Conservation (phyloP, 2,888 invertebrate species). For the Melieria omissa region DNA sequence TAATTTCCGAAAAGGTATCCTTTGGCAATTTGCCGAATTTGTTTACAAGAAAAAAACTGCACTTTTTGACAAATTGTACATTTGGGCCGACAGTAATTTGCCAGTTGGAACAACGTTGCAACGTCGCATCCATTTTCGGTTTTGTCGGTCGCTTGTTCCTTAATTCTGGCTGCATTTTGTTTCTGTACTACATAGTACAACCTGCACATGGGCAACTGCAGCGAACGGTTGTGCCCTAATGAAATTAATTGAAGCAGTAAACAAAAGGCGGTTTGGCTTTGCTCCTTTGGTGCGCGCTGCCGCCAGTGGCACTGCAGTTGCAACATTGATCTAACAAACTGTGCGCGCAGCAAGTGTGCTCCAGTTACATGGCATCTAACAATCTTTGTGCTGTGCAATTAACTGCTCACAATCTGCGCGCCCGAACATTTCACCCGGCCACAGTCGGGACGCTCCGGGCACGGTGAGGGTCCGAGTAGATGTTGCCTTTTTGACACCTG, state of each 20-base stretch:
- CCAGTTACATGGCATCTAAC: not conserved
- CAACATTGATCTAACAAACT: not conserved
- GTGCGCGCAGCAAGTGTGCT: not conserved
- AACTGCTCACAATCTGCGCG: conserved; percentile 12
- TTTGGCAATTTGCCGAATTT: conserved; percentile 38
- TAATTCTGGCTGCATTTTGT: not conserved
- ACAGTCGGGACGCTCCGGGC: no score
- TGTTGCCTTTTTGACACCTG: conserved; percentile 57
- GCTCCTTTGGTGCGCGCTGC: not conserved
- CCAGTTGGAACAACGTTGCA: conserved; percentile 24
- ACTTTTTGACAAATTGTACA: conserved; percentile 55
- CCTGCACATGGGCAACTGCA: not conserved
- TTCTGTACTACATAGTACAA: not conserved
- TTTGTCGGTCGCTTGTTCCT: not conserved
- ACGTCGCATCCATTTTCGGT: not conserved
- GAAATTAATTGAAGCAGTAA: conserved; percentile 53
- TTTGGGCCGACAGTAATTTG: conserved; percentile 44
- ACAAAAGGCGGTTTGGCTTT: conserved; percentile 31
- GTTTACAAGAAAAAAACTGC: conserved; percentile 4
- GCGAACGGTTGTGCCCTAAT: conserved; percentile 45
- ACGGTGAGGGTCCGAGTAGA: conserved; percentile 14
- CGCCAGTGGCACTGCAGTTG: not conserved
- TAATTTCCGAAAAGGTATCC: conserved; percentile 24
- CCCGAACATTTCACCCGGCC: not conserved
- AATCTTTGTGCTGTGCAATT: conserved; percentile 21